phyloP scores from a whole-genome alignment of 2,797 vertebrate genomes.

The Scomberomorus guttatus region DNA sequence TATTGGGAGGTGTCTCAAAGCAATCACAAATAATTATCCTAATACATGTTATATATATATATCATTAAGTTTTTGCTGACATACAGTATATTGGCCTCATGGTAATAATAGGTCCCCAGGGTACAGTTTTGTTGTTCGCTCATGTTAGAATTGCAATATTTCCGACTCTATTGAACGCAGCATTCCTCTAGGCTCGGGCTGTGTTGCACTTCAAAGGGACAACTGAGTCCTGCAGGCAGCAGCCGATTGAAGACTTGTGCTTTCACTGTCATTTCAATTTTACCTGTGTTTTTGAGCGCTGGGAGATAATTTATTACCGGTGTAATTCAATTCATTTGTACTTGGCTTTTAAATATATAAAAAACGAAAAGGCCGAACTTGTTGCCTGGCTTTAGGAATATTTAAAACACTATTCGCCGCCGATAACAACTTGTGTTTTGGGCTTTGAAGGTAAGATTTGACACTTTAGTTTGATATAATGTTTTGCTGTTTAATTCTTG shows the following conservation, averaged over 20 bases:
- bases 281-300: not conserved
- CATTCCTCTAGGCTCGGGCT: conserved; percentile 36
- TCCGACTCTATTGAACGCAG: conserved; percentile 51
- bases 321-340: not conserved
- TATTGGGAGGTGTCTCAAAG: not conserved
- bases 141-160: accelerated
- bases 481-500: not conserved
- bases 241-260: conserved; percentile 18
- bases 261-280: not conserved
- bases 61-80: too few species aligned
- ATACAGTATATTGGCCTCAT: not conserved
- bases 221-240: conserved; percentile 48
- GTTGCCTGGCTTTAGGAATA: not conserved
- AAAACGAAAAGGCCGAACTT: conserved; percentile 12
- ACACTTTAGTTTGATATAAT: not conserved
- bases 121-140: not conserved
- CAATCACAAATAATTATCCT: not conserved
- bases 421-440: conserved; percentile 26
- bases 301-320: not conserved
- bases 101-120: not conserved
- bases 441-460: conserved; percentile 64
- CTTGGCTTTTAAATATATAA: not conserved
- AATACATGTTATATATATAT: not conserved
- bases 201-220: conserved; percentile 74
- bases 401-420: not conserved